phyloP scores from a whole-genome alignment of 2,888 invertebrate species.

The Perdita meconis region DNA sequence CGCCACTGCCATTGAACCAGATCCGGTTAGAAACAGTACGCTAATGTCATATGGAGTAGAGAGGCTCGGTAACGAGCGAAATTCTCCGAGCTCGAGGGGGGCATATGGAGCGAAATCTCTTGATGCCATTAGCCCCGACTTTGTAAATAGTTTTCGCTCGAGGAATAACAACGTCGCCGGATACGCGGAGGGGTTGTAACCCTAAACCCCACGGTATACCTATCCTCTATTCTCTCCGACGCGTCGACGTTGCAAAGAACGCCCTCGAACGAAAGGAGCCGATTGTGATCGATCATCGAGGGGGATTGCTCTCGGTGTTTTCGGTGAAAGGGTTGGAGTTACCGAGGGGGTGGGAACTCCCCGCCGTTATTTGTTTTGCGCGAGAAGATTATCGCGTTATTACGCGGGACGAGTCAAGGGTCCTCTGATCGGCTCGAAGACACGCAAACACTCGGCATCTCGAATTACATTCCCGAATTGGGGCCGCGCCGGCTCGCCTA shows the following conservation, averaged over 20 bases:
- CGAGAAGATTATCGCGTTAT: slow-evolving; percentile 83
- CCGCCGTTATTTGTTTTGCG: slow-evolving; percentile 80
- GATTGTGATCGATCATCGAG: slow-evolving; percentile 83
- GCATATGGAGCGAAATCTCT: slow-evolving; percentile 81
- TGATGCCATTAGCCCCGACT: slow-evolving; percentile 83
- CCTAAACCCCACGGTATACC: slow-evolving; percentile 63
- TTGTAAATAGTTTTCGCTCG: slow-evolving; percentile 83
- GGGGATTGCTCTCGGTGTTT: slow-evolving; percentile 72
- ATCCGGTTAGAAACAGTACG: slow-evolving; percentile 71
- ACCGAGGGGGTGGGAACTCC: slow-evolving; percentile 34
- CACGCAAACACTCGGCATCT: slow-evolving; percentile 74
- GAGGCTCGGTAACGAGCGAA: slow-evolving; percentile 47
- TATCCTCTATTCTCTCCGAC: slow-evolving; percentile 64
- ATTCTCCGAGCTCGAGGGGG: slow-evolving; percentile 50
- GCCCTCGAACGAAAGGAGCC: slow-evolving; percentile 71
- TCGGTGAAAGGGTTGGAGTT: slow-evolving; percentile 77
- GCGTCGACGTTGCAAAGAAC: slow-evolving; percentile 71
- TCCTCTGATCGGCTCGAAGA: slow-evolving; percentile 65
- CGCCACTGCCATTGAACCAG: slow-evolving; percentile 44
- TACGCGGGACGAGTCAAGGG: slow-evolving; percentile 78
- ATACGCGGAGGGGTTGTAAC: slow-evolving; percentile 70
- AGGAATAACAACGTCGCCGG: slow-evolving; percentile 81
- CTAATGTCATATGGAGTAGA: slow-evolving; percentile 63
- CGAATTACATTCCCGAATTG: slow-evolving; percentile 77
- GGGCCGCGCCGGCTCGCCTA: slow-evolving; percentile 56